Conservation (phyloP, 2,113 vertebrate species). For the Periophthalmus modestus region DNA sequence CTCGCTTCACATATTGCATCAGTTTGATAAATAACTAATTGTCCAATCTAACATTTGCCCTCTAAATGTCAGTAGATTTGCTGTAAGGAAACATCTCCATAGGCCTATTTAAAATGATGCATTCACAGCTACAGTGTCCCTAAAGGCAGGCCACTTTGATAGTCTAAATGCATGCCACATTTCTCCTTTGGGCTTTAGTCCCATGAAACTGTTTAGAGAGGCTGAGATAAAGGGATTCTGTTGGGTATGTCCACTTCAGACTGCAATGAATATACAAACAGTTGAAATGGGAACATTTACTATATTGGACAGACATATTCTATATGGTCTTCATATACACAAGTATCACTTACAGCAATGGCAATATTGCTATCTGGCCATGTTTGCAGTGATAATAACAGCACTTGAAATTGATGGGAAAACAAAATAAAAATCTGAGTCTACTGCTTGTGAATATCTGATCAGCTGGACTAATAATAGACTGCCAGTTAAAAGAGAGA, state of each 20-base stretch:
- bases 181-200: conserved; percentile 22
- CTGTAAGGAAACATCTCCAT: neutral
- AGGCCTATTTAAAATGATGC: conserved; percentile 13
- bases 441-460: conserved; percentile 43
- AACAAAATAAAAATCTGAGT: conserved; percentile 31
- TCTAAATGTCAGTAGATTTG: neutral
- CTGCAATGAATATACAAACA: conserved; percentile 59
- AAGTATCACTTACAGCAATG: conserved; percentile 37
- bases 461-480: conserved; percentile 22
- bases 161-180: conserved; percentile 22
- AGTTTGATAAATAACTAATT: neutral
- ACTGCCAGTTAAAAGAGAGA: conserved; percentile 13
- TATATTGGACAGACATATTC: conserved; percentile 33
- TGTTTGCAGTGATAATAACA: conserved; percentile 49
- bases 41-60: neutral
- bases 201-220: conserved; percentile 29
- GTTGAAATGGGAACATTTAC: conserved; percentile 33
- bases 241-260: conserved; percentile 40
- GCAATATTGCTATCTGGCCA: conserved; percentile 22
- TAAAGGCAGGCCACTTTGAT: conserved; percentile 4
- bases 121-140: neutral
- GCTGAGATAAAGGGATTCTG: conserved; percentile 38
- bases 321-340: conserved; percentile 31
- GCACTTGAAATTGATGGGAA: conserved; percentile 52
- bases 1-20: neutral